Evolutionary conservation across 2,888 invertebrate species (phyloP), one percentile per base, ranked within the genome.

Genomic region (Nomada goodeniana): DNA sequence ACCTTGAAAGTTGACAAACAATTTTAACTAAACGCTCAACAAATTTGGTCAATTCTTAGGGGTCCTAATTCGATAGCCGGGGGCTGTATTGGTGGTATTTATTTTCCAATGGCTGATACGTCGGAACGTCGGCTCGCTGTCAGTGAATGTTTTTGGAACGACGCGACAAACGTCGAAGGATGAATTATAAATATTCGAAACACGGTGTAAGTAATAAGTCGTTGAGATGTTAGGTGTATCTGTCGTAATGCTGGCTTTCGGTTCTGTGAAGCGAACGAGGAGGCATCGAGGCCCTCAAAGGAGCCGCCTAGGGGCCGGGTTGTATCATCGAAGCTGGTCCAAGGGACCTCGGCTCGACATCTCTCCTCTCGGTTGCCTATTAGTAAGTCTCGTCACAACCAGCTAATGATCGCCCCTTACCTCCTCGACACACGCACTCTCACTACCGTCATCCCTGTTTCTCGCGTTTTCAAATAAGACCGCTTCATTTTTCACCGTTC

Each of bases 311-410:
- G 70, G 78, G 71, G 71, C 72, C 79, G 88, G 89, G 88, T 89
- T 88, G 88, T 91, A 92, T 92, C 91, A 88, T 90, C 89, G 88
- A 87, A 91, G 82, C 86, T 77, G 82, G 83, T 76, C 85, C 85
- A 76, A 83, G 84, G 80, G 79, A 83, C 83, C 83, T 84, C 89
- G 89, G 92, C 83, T 84, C 89, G 89, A 92, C 91, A 86, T 93
- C 91, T 93, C 91, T 91, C 91, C 91, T 91, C 91, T 89, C 90
- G 88, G 85, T 84, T 91, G 90, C 91, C 91, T 92, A 92, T 92
- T 93, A 92, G 91, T 90, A 88, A 91, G 84, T 89, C 88, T 90
- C 91, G 88, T 92, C 91, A 89, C 89, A 90, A 91, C 87, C 90
- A 86, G 89, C 91, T 92, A 92, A 92, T 92, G 90, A 92, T 89